phyloP scores from a whole-genome alignment of 1,140 invertebrate species.

The Hyposmocoma kahamanoa region DNA sequence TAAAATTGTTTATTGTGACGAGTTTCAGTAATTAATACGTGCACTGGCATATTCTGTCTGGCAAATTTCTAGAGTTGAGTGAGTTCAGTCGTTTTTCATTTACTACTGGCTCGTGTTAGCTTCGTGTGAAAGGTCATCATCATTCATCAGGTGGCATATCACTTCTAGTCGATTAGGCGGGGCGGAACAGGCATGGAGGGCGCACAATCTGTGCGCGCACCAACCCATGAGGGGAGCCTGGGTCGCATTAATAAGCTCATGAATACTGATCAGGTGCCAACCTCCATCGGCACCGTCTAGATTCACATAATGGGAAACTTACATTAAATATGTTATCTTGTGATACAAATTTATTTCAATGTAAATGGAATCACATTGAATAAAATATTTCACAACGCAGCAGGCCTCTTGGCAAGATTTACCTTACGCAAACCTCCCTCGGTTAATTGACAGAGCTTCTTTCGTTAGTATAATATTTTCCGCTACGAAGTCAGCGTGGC shows the following conservation, averaged over 20 bases:
- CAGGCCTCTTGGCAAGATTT: slow-evolving; percentile 52
- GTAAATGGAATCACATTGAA: slow-evolving; percentile 21
- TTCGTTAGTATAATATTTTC: slow-evolving; percentile 68
- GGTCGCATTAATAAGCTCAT: slow-evolving; percentile 52
- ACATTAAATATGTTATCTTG: too few relatives aligned
- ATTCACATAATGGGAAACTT: too few relatives aligned
- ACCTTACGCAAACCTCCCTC: slow-evolving; percentile 63
- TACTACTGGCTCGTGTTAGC: slow-evolving; percentile 4
- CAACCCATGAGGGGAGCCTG: slow-evolving; percentile 21
- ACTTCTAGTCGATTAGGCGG: slow-evolving; percentile 62
- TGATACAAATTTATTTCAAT: slow-evolving; percentile 9
- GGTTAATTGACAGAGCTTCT: slow-evolving; percentile 69
- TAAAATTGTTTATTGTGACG: slow-evolving; percentile 1
- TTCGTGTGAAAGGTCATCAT: slow-evolving; percentile 33
- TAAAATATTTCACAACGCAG: slow-evolving; percentile 40
- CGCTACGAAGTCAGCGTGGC: slow-evolving; percentile 36
- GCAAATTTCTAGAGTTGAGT: too few relatives aligned
- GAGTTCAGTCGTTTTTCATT: not conserved
- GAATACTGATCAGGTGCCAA: slow-evolving; percentile 43
- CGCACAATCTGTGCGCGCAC: slow-evolving; percentile 38
- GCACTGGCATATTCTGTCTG: slow-evolving; percentile 1
- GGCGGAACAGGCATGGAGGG: slow-evolving; percentile 22
- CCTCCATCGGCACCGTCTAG: too few relatives aligned
- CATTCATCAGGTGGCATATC: slow-evolving; percentile 57
- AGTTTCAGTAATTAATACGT: slow-evolving; percentile 6